These are phyloP conservation scores for Pyrgilauda ruficollis DNA, from an alignment of 2,113 vertebrate species.

Conservation along the genomic window DNA sequence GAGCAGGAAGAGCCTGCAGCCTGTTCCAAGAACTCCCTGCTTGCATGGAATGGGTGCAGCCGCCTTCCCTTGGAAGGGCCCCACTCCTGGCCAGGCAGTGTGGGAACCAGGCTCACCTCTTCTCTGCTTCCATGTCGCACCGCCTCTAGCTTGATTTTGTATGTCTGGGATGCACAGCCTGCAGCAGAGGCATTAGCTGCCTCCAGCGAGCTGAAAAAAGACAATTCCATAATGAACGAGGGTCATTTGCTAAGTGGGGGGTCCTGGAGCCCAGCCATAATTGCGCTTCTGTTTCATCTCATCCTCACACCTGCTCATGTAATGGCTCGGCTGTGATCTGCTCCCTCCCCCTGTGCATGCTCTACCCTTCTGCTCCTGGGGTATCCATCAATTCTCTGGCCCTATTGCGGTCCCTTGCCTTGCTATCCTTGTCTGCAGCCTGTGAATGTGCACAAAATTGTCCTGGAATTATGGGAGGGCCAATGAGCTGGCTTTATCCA, in stretches of 20 bases:
- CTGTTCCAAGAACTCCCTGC: neutral
- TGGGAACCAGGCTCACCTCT: neutral
- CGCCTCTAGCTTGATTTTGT: neutral
- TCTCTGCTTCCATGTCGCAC: neutral
- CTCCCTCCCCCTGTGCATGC: neutral
- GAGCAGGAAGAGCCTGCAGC: neutral
- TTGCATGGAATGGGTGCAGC: neutral
- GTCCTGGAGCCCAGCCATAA: neutral
- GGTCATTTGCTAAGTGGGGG: constrained; percentile 37
- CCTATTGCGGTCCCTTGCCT: neutral
- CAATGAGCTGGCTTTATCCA: neutral
- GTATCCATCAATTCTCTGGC: neutral
- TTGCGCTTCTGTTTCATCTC: constrained; percentile 45
- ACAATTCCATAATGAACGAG: constrained; percentile 27
- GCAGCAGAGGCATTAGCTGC: neutral
- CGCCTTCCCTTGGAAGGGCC: neutral
- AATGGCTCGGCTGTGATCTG: neutral
- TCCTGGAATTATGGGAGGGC: neutral
- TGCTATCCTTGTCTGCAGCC: neutral
- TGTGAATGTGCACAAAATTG: neutral
- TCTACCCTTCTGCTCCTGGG: neutral
- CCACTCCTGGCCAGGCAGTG: rapidly evolving
- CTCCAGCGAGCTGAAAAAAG: neutral
- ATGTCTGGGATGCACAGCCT: neutral
- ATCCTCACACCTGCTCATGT: constrained; percentile 45